Conservation (phyloP, 2,113 vertebrate genomes). For the Eidolon helvum region DNA sequence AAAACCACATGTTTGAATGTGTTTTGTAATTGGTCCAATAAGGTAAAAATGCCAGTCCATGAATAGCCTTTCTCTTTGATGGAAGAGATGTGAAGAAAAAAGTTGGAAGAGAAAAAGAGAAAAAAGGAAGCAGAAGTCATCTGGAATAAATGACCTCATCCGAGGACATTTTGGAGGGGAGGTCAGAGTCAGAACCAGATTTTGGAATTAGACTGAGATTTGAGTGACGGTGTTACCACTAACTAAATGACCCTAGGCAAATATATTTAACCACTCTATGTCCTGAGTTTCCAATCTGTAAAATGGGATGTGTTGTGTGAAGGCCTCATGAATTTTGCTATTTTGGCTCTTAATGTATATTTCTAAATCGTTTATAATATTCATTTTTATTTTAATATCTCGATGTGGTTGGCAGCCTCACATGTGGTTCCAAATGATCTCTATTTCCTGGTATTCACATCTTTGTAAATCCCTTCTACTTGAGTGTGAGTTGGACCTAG, state of each 20-base stretch:
- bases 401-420: not conserved
- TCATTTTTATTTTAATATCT: slow-evolving; percentile 1
- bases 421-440: not conserved
- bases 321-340: not conserved
- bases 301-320: not conserved
- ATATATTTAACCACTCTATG: not conserved
- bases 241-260: not conserved
- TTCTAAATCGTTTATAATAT: not conserved
- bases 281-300: slow-evolving; percentile 17
- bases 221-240: not conserved
- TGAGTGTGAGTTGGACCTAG: not conserved
- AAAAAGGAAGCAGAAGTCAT: not conserved
- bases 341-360: not conserved
- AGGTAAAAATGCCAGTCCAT: not conserved
- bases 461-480: not conserved
- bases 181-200: not conserved
- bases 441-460: not conserved
- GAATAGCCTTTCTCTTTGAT: not conserved
- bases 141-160: not conserved
- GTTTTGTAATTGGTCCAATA: slow-evolving; percentile 8
- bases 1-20: not conserved
- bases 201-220: slow-evolving; percentile 10
- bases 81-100: not conserved
- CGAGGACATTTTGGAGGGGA: not conserved
- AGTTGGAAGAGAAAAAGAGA: not conserved